Conservation (phyloP, 2,888 invertebrate species). For the Sinodicranocentrus sp. region DNA sequence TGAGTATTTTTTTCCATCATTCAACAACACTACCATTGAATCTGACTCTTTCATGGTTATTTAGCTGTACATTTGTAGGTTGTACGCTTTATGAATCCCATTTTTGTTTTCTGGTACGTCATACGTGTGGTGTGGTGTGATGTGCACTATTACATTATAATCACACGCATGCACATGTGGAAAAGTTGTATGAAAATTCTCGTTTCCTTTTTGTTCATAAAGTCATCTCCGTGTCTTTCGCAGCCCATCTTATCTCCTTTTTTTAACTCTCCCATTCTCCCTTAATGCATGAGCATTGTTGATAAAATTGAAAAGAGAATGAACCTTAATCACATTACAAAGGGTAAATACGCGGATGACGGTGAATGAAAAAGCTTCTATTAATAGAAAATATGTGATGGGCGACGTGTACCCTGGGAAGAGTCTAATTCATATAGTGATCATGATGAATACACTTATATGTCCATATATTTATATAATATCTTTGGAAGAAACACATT, state of each 20-base stretch:
- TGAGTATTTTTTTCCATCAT: constrained; percentile 44
- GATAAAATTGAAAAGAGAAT: constrained; percentile 68
- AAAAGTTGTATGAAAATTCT: constrained; percentile 26
- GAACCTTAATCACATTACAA: constrained; percentile 70
- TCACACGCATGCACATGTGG: background rate
- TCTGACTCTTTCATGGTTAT: constrained; percentile 63
- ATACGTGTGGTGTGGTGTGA: background rate
- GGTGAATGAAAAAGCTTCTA: constrained; percentile 37
- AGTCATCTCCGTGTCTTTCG: constrained; percentile 39
- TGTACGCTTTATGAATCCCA: constrained; percentile 42
- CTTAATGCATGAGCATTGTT: constrained; percentile 53
- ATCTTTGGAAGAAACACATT: no score
- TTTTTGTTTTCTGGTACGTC: constrained; percentile 48
- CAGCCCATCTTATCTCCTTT: constrained; percentile 38
- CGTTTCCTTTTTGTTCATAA: constrained; percentile 38
- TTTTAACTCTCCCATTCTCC: constrained; percentile 18
- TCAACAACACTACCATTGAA: constrained; percentile 13
- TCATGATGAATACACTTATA: no score
- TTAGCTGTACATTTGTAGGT: constrained; percentile 38
- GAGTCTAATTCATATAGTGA: no score
- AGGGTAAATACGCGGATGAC: constrained; percentile 62
- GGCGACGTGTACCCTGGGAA: no score
- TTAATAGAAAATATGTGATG: constrained; percentile 42
- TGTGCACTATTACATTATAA: constrained; percentile 8
- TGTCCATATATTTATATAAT: no score